Evolutionary conservation across 2,113 vertebrate species (phyloP), one percentile per base, ranked within the genome.

Genomic region (Natator depressus): DNA sequence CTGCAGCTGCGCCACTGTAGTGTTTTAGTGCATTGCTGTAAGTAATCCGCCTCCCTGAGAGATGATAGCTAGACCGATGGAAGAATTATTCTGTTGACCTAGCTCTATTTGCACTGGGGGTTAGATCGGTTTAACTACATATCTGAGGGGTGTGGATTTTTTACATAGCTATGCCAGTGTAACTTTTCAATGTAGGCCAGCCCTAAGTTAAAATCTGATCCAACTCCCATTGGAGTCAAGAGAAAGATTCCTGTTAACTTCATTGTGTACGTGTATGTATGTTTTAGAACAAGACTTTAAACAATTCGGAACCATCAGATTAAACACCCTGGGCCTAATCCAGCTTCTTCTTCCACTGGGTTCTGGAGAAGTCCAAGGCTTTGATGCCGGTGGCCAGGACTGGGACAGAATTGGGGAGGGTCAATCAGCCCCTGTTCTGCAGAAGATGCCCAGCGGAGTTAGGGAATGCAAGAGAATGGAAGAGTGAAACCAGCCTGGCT

Each of bases 191-290:
- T 20, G 17, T 69, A n/a, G 65, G 20, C 35, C 35, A 69, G 65
- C 8, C 17, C 65, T n/a, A n/a, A 69, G 16, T n/a, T n/a, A 69
- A 69, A 69, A n/a, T 69, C 65, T 69, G 65, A 69, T 69, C 31
- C 65, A 69, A n/a, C 62, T 8, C 19, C 19, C 46, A 93, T n/a
- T 51, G 47, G 89, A 96, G 94, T 69, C 20, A 76, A 46, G 8
- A 14, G 29, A 94, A 69, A 69, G 96, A 93, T 90, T 93, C 87
- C 90, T 94, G 69, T 89, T 62, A 84, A 69, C 62, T n/a, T 17
- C 35, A n/a, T 17, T n/a, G 35, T n/a, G 35, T 69, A 35, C 17
- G 4, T n/a, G 13, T 35, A 35, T 65, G 7, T 65, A 17, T 19
- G 16, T 69, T n/a, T n/a, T 8, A 69, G 16, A 69, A n/a, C 16